phyloP scores from a whole-genome alignment of 2,797 vertebrate species.

The Cottoperca gobio region DNA sequence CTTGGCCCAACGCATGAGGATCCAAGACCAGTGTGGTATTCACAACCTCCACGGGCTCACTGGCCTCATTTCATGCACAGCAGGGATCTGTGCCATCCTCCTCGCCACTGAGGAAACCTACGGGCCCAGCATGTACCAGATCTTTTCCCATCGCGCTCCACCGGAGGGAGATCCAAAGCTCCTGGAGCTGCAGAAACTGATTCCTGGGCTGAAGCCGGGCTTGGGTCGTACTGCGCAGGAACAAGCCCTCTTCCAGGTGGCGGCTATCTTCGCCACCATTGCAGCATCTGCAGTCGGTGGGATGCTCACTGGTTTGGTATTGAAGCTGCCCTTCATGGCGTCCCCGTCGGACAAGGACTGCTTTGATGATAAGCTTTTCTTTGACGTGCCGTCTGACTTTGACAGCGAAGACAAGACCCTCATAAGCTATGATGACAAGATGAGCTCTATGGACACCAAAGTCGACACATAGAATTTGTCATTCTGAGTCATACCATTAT shows the following conservation, averaged over 20 bases:
- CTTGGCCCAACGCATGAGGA: slow-evolving; percentile 65
- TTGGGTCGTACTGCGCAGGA: slow-evolving; percentile 41
- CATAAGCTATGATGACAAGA: slow-evolving; percentile 18
- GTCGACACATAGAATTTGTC: not conserved
- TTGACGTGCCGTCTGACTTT: slow-evolving; percentile 78
- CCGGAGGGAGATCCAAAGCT: slow-evolving; percentile 71
- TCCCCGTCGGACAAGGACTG: slow-evolving; percentile 75
- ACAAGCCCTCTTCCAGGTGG: slow-evolving; percentile 81
- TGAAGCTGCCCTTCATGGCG: slow-evolving; percentile 80
- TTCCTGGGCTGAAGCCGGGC: slow-evolving; percentile 28
- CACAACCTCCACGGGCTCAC: slow-evolving; percentile 89
- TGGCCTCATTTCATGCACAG: slow-evolving; percentile 79
- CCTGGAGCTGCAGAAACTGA: slow-evolving; percentile 53
- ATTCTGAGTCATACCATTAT: not conserved
- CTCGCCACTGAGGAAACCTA: slow-evolving; percentile 68
- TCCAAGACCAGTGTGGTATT: slow-evolving; percentile 87
- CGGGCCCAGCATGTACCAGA: slow-evolving; percentile 66
- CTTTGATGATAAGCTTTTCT: slow-evolving; percentile 84
- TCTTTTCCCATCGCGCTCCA: slow-evolving; percentile 66
- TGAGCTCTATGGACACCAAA: slow-evolving; percentile 4
- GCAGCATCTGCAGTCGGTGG: slow-evolving; percentile 70
- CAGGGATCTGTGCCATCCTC: slow-evolving; percentile 78
- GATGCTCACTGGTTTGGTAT: slow-evolving; percentile 69
- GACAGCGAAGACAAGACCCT: not conserved
- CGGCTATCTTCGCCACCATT: slow-evolving; percentile 75